Evolutionary conservation across 2,888 invertebrate species (phyloP), one percentile per base, ranked within the genome.

Genomic region (Agrotis segetum): DNA sequence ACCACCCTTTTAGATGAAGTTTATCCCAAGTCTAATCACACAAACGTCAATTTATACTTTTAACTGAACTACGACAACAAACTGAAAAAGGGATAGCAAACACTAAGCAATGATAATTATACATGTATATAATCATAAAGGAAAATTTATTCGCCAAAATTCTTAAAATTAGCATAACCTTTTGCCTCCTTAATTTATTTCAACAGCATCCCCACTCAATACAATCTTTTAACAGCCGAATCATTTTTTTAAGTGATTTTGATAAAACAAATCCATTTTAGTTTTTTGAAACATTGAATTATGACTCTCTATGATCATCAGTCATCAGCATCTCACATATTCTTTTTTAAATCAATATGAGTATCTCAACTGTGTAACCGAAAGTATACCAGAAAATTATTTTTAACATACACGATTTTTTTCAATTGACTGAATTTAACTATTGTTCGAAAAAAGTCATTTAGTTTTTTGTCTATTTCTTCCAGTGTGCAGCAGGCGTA

Each of bases 11-110:
- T 71, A 49, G n/a, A 34, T 47, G 19, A 66, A 67, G 46, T 65
- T 71, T 49, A 73, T 65, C 64, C 53, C 49, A 64, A 66, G 58
- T 71, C 60, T 64, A 65, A 61, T 59, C 53, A 75, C 49, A 65
- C 59, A 66, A 44, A 62, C 58, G 19, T 80, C 19, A 29, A 66
- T 61, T 34, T 60, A 61, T 14, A 52, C 60, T 17, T 58, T 64
- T 16, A 44, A 79, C 47, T 60, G 56, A 71, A 46, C 72, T 73
- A 73, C 76, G 24, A 73, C 76, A 73, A 73, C 58, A 73, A 58
- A 67, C 49, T 67, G 50, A 75, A 67, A 63, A 75, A 73, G 68
- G 76, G 76, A 52, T 67, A 73, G 68, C 72, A 73, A 68, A 75
- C 76, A 73, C 75, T 67, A 73, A 73, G 76, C 72, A 46, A 73